Conservation (phyloP, 2,888 invertebrate species). For the Aspidiotus rigidus region DNA sequence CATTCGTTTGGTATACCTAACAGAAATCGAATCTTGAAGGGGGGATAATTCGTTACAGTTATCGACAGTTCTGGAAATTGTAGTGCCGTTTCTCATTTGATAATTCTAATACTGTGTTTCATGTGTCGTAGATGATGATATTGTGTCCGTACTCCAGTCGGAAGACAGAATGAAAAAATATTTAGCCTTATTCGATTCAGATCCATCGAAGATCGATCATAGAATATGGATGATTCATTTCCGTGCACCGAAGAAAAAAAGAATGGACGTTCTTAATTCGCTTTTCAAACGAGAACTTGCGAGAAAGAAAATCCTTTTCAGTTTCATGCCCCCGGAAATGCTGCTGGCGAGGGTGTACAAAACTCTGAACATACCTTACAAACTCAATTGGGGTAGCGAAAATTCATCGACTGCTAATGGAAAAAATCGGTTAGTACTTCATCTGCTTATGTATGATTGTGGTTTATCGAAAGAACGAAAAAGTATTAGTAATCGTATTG, state of each 20-base stretch:
- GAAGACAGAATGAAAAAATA: background rate
- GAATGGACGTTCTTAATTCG: background rate
- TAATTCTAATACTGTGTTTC: too few species aligned
- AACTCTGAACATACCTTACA: constrained; percentile 5
- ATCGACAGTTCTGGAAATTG: too few species aligned
- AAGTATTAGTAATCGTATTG: too few species aligned
- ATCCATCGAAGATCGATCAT: background rate
- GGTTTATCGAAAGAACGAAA: too few species aligned
- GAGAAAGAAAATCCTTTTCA: background rate
- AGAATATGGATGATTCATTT: background rate
- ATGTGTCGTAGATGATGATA: too few species aligned
- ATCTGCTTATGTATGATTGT: too few species aligned
- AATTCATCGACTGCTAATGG: too few species aligned
- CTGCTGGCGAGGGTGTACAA: constrained; percentile 1
- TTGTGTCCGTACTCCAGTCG: background rate
- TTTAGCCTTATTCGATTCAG: background rate
- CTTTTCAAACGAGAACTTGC: background rate
- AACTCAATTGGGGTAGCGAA: background rate
- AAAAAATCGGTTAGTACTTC: too few species aligned
- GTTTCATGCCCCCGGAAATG: background rate
- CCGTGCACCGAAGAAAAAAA: background rate
- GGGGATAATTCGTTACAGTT: too few species aligned
- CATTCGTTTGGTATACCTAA: too few species aligned
- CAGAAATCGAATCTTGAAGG: too few species aligned
- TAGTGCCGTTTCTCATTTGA: too few species aligned